Evolutionary conservation across 2,888 invertebrate genomes (phyloP).

Genomic region (Mythimna impura): DNA sequence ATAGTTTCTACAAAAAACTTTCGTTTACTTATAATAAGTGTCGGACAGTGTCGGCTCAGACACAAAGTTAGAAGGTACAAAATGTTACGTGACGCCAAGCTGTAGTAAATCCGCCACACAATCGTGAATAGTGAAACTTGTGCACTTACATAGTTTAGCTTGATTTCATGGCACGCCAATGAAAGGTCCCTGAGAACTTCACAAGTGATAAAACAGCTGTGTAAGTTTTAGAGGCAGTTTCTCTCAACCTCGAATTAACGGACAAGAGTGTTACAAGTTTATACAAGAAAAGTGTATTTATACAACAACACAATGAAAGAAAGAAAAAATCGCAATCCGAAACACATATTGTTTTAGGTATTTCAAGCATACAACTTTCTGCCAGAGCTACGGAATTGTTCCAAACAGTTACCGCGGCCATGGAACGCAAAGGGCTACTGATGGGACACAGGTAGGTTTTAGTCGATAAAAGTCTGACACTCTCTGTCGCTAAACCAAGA

Average conservation of each 20-base stretch:
- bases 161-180: conserved; percentile 33
- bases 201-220: conserved; percentile 36
- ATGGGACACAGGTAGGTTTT: too few species aligned
- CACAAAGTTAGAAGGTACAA: conserved; percentile 29
- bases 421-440: too few species aligned
- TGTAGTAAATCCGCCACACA: conserved; percentile 35
- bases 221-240: conserved; percentile 22
- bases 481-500: too few species aligned
- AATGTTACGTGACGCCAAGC: conserved; percentile 40
- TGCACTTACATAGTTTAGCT: conserved; percentile 48
- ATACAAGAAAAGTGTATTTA: not conserved
- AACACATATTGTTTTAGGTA: not conserved
- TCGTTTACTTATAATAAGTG: conserved; percentile 42
- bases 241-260: conserved; percentile 14
- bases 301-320: not conserved
- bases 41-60: conserved; percentile 16
- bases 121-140: conserved; percentile 54
- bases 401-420: too few species aligned
- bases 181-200: conserved; percentile 46
- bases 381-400: too few species aligned
- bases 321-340: not conserved
- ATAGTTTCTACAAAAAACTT: conserved; percentile 12
- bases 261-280: conserved; percentile 5
- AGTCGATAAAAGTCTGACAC: too few species aligned
- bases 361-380: not conserved